Percentiles rank a stretch among this genome's conserved stretches.
phyloP scores from a whole-genome alignment of 1,140 invertebrate species.

The Drosophila paulistorum region DNA sequence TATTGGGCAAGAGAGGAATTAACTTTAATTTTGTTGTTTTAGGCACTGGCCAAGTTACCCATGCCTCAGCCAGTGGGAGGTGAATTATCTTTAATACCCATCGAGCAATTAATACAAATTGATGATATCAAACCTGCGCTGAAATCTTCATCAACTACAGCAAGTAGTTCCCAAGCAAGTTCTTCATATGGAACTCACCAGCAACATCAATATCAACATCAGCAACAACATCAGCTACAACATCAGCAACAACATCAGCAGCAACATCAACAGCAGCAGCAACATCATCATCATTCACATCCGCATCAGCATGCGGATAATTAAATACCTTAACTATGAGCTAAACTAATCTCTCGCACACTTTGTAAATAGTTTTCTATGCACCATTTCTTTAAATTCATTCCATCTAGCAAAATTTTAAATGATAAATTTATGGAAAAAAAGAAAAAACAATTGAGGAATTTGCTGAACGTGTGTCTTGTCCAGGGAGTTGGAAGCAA shows the following conservation, averaged over 20 bases:
- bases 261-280: constrained; percentile 43
- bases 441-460: constrained; percentile 64
- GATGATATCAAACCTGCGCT: constrained; percentile 85
- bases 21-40: background rate
- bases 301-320: constrained; percentile 58
- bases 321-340: constrained; percentile 30
- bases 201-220: constrained; percentile 41
- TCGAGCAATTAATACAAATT: constrained; percentile 89
- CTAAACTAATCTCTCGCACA: constrained; percentile 29
- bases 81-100: constrained; percentile 91
- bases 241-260: constrained; percentile 40
- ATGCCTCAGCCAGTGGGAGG: constrained; percentile 85
- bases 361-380: constrained; percentile 75
- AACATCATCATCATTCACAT: constrained; percentile 47
- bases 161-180: constrained; percentile 54
- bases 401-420: constrained; percentile 48
- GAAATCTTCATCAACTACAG: constrained; percentile 46
- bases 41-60: constrained; percentile 76
- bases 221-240: background rate
- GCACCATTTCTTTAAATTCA: constrained; percentile 37
- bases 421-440: constrained; percentile 30
- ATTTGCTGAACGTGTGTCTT: constrained; percentile 80
- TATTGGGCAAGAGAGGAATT: too few species aligned
- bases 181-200: constrained; percentile 42
- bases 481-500: constrained; percentile 74